These are phyloP conservation scores for Lepilemur septentrionalis DNA, from an alignment of 2,797 vertebrate genomes.

Conservation along the genomic window DNA sequence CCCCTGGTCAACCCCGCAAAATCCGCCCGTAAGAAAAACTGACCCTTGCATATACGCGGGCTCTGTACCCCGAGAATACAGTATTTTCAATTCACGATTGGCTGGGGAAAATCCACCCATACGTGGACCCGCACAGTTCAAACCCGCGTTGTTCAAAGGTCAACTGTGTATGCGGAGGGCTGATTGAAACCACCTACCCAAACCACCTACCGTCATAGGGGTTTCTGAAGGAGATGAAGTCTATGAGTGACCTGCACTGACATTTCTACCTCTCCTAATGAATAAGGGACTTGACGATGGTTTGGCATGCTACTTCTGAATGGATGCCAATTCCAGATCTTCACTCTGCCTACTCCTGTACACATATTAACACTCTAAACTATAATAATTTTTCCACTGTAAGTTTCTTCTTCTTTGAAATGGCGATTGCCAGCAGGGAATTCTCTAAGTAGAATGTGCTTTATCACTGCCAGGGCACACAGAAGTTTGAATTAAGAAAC, in stretches of 20 bases:
- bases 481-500: conserved; percentile 51
- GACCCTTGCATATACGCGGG: not conserved
- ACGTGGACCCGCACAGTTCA: not conserved
- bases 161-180: not conserved
- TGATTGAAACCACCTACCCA: not conserved
- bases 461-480: conserved; percentile 24
- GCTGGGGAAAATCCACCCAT: not conserved
- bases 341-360: not conserved
- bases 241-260: not conserved
- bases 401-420: conserved; percentile 49
- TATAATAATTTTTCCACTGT: conserved; percentile 7
- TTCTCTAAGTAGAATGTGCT: conserved; percentile 59
- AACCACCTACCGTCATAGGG: not conserved
- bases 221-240: not conserved
- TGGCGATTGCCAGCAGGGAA: conserved; percentile 8
- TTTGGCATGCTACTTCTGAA: not conserved
- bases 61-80: not conserved
- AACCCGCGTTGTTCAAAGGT: not conserved
- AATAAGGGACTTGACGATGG: not conserved
- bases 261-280: not conserved
- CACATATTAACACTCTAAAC: not conserved
- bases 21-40: not conserved
- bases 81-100: not conserved
- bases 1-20: not conserved
- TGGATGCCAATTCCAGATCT: not conserved